These are phyloP conservation scores for Catalaphyllia jardinei DNA, from an alignment of 64 coral and sea anemone species.

Conservation along the genomic window DNA sequence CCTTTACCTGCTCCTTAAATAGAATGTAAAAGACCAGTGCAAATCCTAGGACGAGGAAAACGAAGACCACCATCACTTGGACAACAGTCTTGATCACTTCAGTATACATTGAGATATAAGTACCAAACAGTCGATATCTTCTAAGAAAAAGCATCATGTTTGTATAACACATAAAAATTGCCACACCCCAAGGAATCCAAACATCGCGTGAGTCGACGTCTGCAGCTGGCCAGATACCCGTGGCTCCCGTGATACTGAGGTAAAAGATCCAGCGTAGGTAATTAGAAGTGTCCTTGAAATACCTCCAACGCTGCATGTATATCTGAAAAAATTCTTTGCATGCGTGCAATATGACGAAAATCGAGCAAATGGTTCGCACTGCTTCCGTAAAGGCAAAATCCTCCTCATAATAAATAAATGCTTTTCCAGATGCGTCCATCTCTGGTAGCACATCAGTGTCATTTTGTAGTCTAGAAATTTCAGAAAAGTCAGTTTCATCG, in stretches of 20 bases:
- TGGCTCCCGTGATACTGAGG: not conserved
- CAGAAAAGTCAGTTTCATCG: too few relatives aligned
- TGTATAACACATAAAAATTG: slow-evolving; percentile 73
- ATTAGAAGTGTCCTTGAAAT: slow-evolving; percentile 71
- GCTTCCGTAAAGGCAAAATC: not conserved
- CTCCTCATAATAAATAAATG: not conserved
- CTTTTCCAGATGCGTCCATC: too few relatives aligned
- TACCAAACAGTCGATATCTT: slow-evolving; percentile 56
- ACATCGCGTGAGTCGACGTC: slow-evolving; percentile 16
- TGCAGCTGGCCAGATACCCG: slow-evolving; percentile 21
- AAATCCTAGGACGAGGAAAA: slow-evolving; percentile 48
- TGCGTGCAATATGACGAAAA: slow-evolving; percentile 49
- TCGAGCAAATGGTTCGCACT: slow-evolving; percentile 39
- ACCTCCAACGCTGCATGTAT: slow-evolving; percentile 50
- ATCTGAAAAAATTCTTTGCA: slow-evolving; percentile 69
- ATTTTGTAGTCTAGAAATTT: too few relatives aligned
- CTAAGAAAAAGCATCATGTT: slow-evolving; percentile 81
- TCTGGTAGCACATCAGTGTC: too few relatives aligned
- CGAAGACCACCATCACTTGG: slow-evolving; percentile 60
- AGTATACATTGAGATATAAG: slow-evolving; percentile 81
- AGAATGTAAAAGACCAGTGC: slow-evolving; percentile 81
- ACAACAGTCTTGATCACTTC: slow-evolving; percentile 72
- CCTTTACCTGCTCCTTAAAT: slow-evolving; percentile 79
- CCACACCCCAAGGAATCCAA: slow-evolving; percentile 57
- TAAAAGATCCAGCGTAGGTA: slow-evolving; percentile 68